Evolutionary conservation across 2,113 vertebrate species (phyloP), one percentile per base, ranked within the genome.

Genomic region (Chaenogobius annularis): DNA sequence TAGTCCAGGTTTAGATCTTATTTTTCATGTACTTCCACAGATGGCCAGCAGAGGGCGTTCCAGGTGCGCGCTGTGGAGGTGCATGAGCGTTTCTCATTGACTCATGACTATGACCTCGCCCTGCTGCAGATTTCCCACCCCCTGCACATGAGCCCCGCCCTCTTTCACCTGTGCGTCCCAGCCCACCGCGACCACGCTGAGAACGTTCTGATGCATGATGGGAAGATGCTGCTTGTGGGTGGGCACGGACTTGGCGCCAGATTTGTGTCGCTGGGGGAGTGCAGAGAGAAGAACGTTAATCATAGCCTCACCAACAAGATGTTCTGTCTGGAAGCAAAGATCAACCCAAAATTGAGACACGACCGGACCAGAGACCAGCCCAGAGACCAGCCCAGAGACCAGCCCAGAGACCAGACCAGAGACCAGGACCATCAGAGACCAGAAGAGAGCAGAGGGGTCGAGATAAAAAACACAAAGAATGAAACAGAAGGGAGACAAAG

Each of bases 181-280:
- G 93, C 94, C 59, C 59, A 37, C 31, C 92, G 92, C 64, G 96
- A 97, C 79, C 98, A 96, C 74, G 91, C 94, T 0, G 96, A 98
- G 68, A 93, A 94, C 0, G 37, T 96, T 55, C 86, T 98, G 74
- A 94, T 95, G 88, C 90, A 91, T 15, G 50, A 73, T 26, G 82
- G 90, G 43, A 63, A 80, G 14, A 17, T 9, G 1, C 95, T 92
- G 7, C 71, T 91, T 0, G 80, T 88, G 8, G 91, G 84, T 81
- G 83, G 19, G 1, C 67, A n/a, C 17, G 62, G 58, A 0, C 44
- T 23, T 44, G 48, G 23, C 46, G 68, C 0, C 90, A 92, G 72
- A 82, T 77, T 0, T 93, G 52, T 94, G 40, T 86, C 88, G 0
- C 74, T 91, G 35, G 92, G 94, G 9, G 85, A 92, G 26, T 96